Evolutionary conservation across 2,113 vertebrate genomes (phyloP).

Genomic region (Forbesichthys agassizii): DNA sequence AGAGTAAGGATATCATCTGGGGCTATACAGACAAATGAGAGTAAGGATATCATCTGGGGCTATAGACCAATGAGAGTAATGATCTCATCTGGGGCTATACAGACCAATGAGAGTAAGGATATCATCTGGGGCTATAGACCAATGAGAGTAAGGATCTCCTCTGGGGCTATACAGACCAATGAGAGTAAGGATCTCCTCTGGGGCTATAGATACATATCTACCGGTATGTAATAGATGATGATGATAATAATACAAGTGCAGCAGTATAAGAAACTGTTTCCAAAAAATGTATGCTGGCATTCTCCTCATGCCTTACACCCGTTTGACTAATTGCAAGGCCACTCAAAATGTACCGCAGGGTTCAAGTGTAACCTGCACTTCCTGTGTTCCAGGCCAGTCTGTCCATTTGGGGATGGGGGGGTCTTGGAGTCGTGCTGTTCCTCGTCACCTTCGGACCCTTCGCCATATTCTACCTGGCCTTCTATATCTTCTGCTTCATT

Average conservation of each 20-base stretch:
- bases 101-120: not conserved
- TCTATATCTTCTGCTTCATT: conserved; percentile 98
- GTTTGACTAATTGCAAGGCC: not conserved
- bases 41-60: too few species aligned
- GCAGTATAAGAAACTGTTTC: not conserved
- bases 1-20: too few species aligned
- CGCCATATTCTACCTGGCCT: conserved; percentile 97
- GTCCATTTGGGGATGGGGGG: conserved; percentile 99
- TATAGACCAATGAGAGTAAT: too few species aligned
- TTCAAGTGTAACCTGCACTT: not conserved
- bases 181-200: too few species aligned
- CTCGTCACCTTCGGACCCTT: conserved; percentile 97
- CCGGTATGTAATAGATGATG: not conserved
- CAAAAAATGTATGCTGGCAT: not conserved
- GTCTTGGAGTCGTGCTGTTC: conserved; percentile 93
- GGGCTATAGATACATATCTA: not conserved
- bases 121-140: too few species aligned
- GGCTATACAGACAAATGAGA: too few species aligned
- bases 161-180: too few species aligned
- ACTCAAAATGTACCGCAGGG: not conserved
- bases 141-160: too few species aligned
- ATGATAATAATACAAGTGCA: not conserved
- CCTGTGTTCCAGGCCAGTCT: conserved; percentile 86
- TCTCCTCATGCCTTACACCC: not conserved
- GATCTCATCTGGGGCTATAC: too few species aligned